Conservation (phyloP, 53 echinoderm and acorn worm genomes). For the Stichopus horrens region DNA sequence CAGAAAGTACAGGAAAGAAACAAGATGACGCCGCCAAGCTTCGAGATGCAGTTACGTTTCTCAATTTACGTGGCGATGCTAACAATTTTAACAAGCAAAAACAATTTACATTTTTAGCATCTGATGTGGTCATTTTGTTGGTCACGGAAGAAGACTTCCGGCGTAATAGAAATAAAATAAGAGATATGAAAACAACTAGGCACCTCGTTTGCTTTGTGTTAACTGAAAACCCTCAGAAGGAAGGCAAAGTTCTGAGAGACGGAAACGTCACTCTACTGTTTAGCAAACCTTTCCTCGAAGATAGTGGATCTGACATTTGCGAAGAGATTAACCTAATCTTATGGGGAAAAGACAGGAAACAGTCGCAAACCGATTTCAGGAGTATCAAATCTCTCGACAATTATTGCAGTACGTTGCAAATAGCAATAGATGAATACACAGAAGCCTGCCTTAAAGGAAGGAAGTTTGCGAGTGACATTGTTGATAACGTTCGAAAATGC, state of each 20-base stretch:
- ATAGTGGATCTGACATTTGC: conserved; percentile 24
- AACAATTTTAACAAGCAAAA: background rate
- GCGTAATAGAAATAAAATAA: background rate
- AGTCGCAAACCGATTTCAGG: background rate
- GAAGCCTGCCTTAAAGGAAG: conserved; percentile 2
- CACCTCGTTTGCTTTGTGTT: conserved; percentile 8
- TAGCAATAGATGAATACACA: background rate
- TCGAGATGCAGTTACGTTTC: conserved; percentile 30
- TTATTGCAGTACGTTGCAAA: background rate
- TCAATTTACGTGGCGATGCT: conserved; percentile 35
- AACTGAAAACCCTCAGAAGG: background rate
- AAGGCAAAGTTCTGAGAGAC: background rate
- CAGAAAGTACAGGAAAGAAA: background rate
- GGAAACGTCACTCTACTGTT: background rate
- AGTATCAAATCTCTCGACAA: background rate
- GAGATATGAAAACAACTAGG: background rate
- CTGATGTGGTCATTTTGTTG: conserved; percentile 29
- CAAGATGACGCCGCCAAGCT: background rate
- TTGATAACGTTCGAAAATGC: background rate
- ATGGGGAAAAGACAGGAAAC: background rate
- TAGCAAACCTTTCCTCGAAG: conserved; percentile 3
- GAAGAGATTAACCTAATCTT: conserved; percentile 8
- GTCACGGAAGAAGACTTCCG: background rate
- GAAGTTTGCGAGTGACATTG: background rate
- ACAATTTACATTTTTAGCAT: conserved; percentile 8